phyloP scores from a whole-genome alignment of 2,888 invertebrate species.

The Zygothrica quintamaculata region DNA sequence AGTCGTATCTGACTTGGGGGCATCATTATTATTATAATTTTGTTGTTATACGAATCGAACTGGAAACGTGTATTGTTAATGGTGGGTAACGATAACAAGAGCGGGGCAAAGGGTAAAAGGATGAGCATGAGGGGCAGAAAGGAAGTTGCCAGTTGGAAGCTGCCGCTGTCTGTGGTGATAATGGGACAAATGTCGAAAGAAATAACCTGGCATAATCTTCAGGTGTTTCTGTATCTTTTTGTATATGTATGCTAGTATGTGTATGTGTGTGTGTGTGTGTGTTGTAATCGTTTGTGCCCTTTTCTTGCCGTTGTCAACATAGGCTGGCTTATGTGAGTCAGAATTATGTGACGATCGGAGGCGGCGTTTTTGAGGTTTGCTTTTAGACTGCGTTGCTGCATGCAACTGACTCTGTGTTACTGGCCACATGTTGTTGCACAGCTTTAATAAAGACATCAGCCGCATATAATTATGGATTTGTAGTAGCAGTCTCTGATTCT shows the following conservation, averaged over 20 bases:
- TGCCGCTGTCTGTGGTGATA: conserved; percentile 77
- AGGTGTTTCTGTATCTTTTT: conserved; percentile 50
- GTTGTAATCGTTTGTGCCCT: conserved; percentile 77
- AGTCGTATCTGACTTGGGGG: conserved; percentile 34
- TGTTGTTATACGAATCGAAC: conserved; percentile 34
- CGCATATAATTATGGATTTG: conserved; percentile 82
- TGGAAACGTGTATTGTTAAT: background rate
- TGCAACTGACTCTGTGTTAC: conserved; percentile 30
- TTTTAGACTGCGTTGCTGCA: conserved; percentile 25
- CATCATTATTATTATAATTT: conserved; percentile 63
- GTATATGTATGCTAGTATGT: conserved; percentile 25
- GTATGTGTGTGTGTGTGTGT: conserved; percentile 45
- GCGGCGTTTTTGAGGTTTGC: conserved; percentile 69
- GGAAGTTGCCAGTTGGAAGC: conserved; percentile 70
- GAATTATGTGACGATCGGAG: conserved; percentile 75
- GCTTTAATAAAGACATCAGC: conserved; percentile 82
- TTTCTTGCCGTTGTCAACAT: conserved; percentile 84
- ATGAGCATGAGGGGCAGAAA: background rate
- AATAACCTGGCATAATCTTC: conserved; percentile 83
- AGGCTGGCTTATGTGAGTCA: conserved; percentile 82
- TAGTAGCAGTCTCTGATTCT: conserved; percentile 60
- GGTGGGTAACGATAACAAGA: too few relatives aligned
- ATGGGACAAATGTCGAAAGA: conserved; percentile 76
- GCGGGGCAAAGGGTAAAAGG: too few relatives aligned
- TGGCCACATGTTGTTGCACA: conserved; percentile 75